phyloP scores from a whole-genome alignment of 2,888 invertebrate genomes.

The Galerucella pusilla region DNA sequence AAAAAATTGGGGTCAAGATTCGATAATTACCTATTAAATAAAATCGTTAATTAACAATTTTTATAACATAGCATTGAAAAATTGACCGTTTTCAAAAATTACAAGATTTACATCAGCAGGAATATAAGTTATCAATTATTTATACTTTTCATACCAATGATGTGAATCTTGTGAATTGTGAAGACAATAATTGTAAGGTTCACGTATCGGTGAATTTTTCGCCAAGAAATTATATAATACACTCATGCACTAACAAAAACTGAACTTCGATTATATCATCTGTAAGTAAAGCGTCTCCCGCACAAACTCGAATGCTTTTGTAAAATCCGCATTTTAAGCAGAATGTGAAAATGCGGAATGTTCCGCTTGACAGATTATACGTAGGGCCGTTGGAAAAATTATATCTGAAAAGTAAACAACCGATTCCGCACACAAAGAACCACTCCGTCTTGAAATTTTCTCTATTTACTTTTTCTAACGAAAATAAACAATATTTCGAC shows the following conservation, averaged over 20 bases:
- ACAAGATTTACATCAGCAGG: too few species aligned
- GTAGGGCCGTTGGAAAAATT: constrained; percentile 27
- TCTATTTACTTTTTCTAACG: constrained; percentile 31
- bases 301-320: neutral
- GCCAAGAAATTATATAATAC: too few species aligned
- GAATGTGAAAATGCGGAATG: constrained; percentile 7
- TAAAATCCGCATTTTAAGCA: neutral
- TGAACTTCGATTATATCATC: constrained; percentile 1
- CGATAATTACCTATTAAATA: too few species aligned
- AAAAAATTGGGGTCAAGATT: too few species aligned
- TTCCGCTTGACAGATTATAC: constrained; percentile 21
- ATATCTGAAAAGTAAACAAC: constrained; percentile 33
- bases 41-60: too few species aligned
- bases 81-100: too few species aligned
- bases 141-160: too few species aligned
- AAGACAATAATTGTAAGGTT: too few species aligned
- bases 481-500: constrained; percentile 31
- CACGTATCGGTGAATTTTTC: too few species aligned
- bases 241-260: neutral
- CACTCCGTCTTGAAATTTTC: constrained; percentile 34
- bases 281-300: neutral
- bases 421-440: constrained; percentile 33
- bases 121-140: too few species aligned
- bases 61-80: too few species aligned
- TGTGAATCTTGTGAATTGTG: too few species aligned